A percentile compares a stretch with the other conserved stretches of the same genome.
phyloP scores from a whole-genome alignment of 2,113 vertebrate species.

The Anseranas semipalmata region DNA sequence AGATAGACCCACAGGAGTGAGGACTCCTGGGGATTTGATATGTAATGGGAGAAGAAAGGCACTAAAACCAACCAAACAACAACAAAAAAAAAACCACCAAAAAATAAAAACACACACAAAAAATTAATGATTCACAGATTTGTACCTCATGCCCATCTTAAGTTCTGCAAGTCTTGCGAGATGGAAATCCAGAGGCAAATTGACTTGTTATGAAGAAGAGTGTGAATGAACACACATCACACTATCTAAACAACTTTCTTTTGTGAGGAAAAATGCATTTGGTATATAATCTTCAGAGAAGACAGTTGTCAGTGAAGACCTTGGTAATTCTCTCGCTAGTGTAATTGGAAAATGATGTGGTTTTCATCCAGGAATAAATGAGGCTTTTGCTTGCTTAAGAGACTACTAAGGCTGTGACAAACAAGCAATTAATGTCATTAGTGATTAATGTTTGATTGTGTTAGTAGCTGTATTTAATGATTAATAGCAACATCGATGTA shows the following conservation, averaged over 20 bases:
- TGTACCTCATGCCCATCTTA: not conserved
- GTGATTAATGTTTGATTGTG: conserved; percentile 25
- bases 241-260: not conserved
- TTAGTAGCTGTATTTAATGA: conserved; percentile 20
- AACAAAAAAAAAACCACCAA: not conserved
- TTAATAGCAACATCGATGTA: not conserved
- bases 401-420: not conserved
- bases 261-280: not conserved
- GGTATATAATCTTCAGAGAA: not conserved
- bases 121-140: not conserved
- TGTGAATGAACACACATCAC: not conserved
- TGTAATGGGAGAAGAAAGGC: not conserved
- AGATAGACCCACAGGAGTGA: not conserved
- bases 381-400: not conserved
- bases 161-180: not conserved
- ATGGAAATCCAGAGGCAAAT: not conserved
- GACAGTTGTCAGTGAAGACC: not conserved
- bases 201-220: not conserved
- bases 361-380: not conserved
- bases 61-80: not conserved
- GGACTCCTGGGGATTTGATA: not conserved
- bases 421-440: conserved; percentile 31
- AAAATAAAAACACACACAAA: not conserved
- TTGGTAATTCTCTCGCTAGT: not conserved
- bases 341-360: not conserved